Conservation (phyloP, 2,113 vertebrate genomes). For the Elaphurus davidianus region DNA sequence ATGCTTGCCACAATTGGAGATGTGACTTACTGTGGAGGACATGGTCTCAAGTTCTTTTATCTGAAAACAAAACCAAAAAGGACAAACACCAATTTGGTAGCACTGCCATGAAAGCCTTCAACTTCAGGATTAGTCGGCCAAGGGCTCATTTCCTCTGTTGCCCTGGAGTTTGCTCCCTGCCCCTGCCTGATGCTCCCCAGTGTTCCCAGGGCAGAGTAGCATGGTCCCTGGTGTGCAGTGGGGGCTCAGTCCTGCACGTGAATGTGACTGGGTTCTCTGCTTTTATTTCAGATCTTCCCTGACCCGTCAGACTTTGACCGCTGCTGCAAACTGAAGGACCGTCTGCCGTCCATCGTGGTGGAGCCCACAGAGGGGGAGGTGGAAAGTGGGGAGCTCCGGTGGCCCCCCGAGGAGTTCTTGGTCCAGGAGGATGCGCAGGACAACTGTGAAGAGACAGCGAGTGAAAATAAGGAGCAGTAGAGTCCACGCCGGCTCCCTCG, state of each 20-base stretch:
- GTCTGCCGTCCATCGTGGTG: slow-evolving; percentile 96
- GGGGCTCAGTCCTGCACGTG: fast-evolving
- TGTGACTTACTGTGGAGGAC: neutral
- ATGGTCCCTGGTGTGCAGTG: fast-evolving
- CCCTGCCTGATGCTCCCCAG: neutral
- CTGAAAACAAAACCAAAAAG: neutral
- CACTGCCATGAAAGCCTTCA: neutral
- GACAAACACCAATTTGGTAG: neutral
- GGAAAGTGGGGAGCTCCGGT: slow-evolving; percentile 97
- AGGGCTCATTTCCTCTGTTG: neutral
- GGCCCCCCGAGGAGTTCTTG: slow-evolving; percentile 96
- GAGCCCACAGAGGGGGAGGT: slow-evolving; percentile 96
- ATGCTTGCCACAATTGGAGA: neutral
- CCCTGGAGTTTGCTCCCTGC: neutral
- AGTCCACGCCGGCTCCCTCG: slow-evolving; percentile 1
- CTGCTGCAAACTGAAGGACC: slow-evolving; percentile 97
- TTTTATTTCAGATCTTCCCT: slow-evolving; percentile 92
- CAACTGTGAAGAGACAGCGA: slow-evolving; percentile 77
- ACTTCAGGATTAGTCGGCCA: neutral
- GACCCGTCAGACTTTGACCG: slow-evolving; percentile 96
- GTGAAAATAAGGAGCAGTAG: slow-evolving; percentile 88
- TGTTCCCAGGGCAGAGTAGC: neutral
- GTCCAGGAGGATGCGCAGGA: slow-evolving; percentile 90
- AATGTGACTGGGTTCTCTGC: slow-evolving; percentile 39
- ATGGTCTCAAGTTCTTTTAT: neutral